Evolutionary conservation across 2,113 vertebrate genomes (phyloP).

Genomic region (Platichthys stellatus): DNA sequence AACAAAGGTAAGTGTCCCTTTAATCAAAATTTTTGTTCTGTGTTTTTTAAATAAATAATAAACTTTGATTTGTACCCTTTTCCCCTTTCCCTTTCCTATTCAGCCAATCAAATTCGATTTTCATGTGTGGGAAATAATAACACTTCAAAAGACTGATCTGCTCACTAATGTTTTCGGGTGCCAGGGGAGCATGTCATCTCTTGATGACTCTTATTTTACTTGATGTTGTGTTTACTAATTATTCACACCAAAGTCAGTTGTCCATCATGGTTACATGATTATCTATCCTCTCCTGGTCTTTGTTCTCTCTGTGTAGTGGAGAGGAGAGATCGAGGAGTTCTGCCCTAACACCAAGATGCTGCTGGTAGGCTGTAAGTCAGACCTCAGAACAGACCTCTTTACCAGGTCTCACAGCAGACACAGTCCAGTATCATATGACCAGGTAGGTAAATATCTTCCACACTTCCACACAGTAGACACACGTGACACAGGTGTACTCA

Average conservation of each 20-base stretch:
- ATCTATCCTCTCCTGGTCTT: neutral
- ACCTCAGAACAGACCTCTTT: conserved; percentile 90
- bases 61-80: no score
- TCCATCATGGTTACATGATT: neutral
- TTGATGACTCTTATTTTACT: neutral
- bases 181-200: neutral
- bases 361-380: conserved; percentile 92
- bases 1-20: no score
- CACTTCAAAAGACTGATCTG: no score
- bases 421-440: conserved; percentile 90
- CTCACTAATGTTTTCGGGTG: no score
- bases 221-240: neutral
- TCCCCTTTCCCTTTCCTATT: no score
- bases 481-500: neutral
- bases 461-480: neutral
- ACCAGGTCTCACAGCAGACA: conserved; percentile 71
- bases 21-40: no score
- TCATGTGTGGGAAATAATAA: no score
- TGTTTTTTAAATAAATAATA: no score
- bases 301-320: conserved; percentile 83
- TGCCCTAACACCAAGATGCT: conserved; percentile 94
- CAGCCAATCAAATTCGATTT: no score
- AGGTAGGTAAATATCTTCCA: conserved; percentile 79
- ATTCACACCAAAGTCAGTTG: neutral
- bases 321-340: conserved; percentile 92